Conservation (phyloP, 2,113 vertebrate genomes). For the Tragelaphus strepsiceros region DNA sequence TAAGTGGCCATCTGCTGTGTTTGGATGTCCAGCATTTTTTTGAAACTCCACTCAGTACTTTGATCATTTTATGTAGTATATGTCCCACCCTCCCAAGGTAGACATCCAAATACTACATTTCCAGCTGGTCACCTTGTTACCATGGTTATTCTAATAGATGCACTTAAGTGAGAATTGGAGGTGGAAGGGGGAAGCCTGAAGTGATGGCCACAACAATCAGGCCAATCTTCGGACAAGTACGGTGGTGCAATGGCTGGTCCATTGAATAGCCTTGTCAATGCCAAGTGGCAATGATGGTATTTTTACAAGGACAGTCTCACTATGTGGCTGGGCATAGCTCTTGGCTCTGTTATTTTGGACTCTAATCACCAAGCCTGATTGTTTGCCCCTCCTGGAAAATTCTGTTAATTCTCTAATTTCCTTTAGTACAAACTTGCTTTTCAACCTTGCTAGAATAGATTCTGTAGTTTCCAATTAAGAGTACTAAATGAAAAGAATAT, state of each 20-base stretch:
- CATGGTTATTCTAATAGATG: background rate
- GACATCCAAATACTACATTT: background rate
- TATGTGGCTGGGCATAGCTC: background rate
- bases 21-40: background rate
- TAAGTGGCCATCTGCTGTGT: background rate
- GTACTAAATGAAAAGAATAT: background rate
- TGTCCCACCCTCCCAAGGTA: background rate
- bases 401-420: background rate
- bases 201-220: background rate
- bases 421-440: background rate
- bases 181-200: no score
- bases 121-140: no score
- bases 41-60: background rate
- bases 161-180: background rate
- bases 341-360: background rate
- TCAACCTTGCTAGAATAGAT: background rate
- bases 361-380: background rate
- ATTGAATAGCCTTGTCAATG: accelerated
- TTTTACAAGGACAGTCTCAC: background rate
- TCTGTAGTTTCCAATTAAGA: background rate
- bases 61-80: background rate
- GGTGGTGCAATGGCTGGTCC: accelerated
- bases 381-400: background rate
- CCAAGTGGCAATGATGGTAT: accelerated
- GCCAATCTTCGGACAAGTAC: accelerated